Evolutionary conservation across 2,888 invertebrate genomes (phyloP), one percentile per base, ranked within the genome.

Genomic region (Choreutis nemorana): DNA sequence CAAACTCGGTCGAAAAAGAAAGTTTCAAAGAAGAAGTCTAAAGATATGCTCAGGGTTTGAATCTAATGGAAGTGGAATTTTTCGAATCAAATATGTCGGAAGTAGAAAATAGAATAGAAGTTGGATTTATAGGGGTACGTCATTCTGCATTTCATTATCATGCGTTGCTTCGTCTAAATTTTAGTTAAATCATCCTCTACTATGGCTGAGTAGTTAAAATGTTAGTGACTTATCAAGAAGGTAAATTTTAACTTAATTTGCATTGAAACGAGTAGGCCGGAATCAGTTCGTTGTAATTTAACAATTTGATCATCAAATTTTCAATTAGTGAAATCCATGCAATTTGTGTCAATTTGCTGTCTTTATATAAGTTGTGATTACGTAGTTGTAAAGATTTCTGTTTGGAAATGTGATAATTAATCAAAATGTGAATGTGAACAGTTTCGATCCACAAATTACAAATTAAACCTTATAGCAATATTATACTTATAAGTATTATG

Each of bases 1-100:
- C 66, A 67, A 72, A 72, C 61, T 71, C 64, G 62, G 68, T 66
- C 67, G 64, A 72, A 65, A 60, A 64, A 57, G 60, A 66, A 66
- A 64, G 64, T 64, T 65, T 63, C 62, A 65, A 63, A 66, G 62
- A 67, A 62, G 62, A 67, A 65, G 54, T 64, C 55, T 65, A 64
- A 60, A 66, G 61, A 66, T 64, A 71, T 68, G 72, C 66, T 59
- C 65, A 59, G 67, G 57, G 59, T 59, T 66, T 62, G 68, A 62
- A 52, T 63, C 65, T 75, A 72, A 68, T 62, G 63, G 53, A 49
- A 55, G 50, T 55, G 68, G 72, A 75, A 71, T 65, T 73, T 75
- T 73, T 73, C 75, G 73, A 78, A 77, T 77, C 72, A 56, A 61
- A 62, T 65, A 61, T 58, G 49, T 55, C 52, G 53, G 41, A 41